These are phyloP conservation scores for Coranthus polyacanthus DNA, from an alignment of 2,797 vertebrate genomes.

Conservation along the genomic window DNA sequence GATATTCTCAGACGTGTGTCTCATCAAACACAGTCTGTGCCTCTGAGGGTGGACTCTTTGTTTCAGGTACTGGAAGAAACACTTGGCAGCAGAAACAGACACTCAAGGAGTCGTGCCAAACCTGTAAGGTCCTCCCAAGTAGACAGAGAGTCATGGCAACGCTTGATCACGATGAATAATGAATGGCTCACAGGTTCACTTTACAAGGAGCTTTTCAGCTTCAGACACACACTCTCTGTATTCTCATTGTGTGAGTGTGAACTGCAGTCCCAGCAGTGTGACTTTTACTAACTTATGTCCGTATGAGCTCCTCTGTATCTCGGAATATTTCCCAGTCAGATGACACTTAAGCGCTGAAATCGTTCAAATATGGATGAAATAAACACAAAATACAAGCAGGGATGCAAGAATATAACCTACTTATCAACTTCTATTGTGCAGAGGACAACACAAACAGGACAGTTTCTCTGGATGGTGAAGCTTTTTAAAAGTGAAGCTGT, in stretches of 20 bases:
- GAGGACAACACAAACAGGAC: no score
- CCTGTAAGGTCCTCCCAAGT: conserved; percentile 72
- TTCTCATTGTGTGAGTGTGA: conserved; percentile 70
- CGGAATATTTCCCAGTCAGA: conserved; percentile 24
- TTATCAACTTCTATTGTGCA: no score
- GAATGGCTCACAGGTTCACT: conserved; percentile 79
- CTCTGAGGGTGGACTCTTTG: conserved; percentile 83
- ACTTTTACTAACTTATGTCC: conserved; percentile 42
- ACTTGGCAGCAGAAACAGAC: conserved; percentile 79
- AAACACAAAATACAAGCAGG: background rate
- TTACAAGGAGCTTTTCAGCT: conserved; percentile 83
- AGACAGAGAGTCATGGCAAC: conserved; percentile 77
- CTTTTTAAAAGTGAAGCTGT: no score
- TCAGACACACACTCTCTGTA: conserved; percentile 65
- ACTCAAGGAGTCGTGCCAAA: conserved; percentile 69
- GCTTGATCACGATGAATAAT: conserved; percentile 84
- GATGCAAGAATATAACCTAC: background rate
- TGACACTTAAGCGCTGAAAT: no score
- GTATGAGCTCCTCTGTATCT: conserved; percentile 19
- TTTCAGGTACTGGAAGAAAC: conserved; percentile 88
- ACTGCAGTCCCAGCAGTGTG: conserved; percentile 33
- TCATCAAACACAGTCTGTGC: conserved; percentile 88
- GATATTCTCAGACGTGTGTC: conserved; percentile 89
- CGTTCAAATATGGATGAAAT: background rate
- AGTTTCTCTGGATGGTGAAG: no score